Evolutionary conservation across 2,113 vertebrate species (phyloP).

Genomic region (Gymnocephalus cernua): DNA sequence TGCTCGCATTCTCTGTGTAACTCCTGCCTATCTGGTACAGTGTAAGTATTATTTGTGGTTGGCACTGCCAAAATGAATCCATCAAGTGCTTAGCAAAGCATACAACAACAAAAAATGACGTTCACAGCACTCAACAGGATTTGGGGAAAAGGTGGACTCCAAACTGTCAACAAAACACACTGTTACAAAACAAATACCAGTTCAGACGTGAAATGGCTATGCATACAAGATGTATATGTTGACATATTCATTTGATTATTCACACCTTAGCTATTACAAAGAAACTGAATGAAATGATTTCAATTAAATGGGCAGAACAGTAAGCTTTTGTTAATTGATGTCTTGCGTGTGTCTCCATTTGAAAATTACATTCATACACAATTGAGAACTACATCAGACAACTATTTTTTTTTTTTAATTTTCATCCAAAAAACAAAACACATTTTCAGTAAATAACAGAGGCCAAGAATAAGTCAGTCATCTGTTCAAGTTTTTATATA

Average conservation of each 20-base stretch:
- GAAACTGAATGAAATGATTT: not conserved
- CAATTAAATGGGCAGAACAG: not conserved
- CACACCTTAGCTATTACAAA: not conserved
- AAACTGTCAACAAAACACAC: not conserved
- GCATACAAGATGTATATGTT: not conserved
- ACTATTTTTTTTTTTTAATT: not conserved
- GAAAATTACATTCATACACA: not conserved
- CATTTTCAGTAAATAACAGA: not conserved
- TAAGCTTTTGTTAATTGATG: not conserved
- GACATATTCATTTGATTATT: not conserved
- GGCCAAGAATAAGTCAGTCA: not conserved
- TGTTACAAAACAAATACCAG: not conserved
- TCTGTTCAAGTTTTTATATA: slow-evolving; percentile 20
- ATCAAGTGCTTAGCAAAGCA: not conserved
- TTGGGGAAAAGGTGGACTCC: not conserved
- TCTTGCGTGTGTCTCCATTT: not conserved
- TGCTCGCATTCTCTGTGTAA: not conserved
- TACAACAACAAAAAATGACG: not conserved
- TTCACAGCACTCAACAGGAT: not conserved
- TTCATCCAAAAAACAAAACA: not conserved
- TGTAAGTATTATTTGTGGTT: not conserved
- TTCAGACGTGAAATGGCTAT: not conserved
- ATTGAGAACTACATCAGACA: not conserved
- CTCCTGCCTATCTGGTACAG: not conserved
- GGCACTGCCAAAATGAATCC: not conserved